Base-by-base conservation (phyloP, 2,797 vertebrate genomes). In the Orientallactaga sibirica region DNA sequence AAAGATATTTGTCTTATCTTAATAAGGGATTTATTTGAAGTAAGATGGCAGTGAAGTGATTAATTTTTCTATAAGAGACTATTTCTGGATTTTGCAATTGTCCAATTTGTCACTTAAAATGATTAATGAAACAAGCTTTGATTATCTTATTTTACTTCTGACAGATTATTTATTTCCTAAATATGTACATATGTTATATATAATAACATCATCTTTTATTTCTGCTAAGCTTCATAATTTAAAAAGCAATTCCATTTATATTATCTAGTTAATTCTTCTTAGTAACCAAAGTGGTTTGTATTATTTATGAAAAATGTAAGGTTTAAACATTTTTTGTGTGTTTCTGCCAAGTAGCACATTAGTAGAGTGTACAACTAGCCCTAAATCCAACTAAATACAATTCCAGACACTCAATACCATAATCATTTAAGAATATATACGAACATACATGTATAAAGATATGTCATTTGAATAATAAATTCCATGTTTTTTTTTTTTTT, bases 21-120 rank as follows among this genome's bases (percentile, higher is more conserved):
- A 89, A 86, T 22, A 94, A 29, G n/a, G 18, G 37, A 94, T 78
- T 67, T 83, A 83, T 83, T 91, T 76, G 74, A 91, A 52, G 33
- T 43, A 55, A 41, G 15, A 41, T 71, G 75, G 4, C 70, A 88
- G 4, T 76, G 16, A 78, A 74, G 33, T 85, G 64, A 90, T 85
- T 76, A 68, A 64, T 90, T 92, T 92, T 93, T 74, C n/a, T 78
- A 41, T 24, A 24, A 27, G 66, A 88, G 88, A 78, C 48, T 91
- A 52, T 74, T 92, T 82, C 62, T 92, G 7, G 20, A 82, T 71
- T 95, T 94, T 80, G 3, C 12, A 78, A 70, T 48, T 77, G 29
- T 74, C 29, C 43, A 64, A 76, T 75, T 92, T 64, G 6, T 82
- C 70, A 58, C 24, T 86, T 95, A 62, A 93, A 94, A 29, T 52